Evolutionary conservation across 2,888 invertebrate species (phyloP).

Genomic region (Acronicta psi): DNA sequence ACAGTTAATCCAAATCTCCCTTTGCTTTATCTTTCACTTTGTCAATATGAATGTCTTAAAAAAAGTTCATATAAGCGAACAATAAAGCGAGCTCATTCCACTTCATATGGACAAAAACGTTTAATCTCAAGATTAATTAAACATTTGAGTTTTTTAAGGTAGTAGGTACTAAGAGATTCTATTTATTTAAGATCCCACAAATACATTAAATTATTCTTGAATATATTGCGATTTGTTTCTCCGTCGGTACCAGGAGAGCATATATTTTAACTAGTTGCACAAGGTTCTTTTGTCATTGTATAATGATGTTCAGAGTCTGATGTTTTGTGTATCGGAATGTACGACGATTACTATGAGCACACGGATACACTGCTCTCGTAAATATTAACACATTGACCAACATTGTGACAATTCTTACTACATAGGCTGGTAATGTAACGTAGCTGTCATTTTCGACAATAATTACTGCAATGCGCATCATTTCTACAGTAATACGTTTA

Average conservation of each 20-base stretch:
- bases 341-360: constrained; percentile 74
- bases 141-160: too few species aligned
- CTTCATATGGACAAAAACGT: too few species aligned
- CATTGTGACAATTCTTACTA: constrained; percentile 18
- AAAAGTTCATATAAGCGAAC: too few species aligned
- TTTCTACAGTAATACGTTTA: too few species aligned
- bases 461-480: neutral
- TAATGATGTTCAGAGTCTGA: constrained; percentile 83
- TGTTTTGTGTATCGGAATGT: constrained; percentile 85
- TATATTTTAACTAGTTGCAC: constrained; percentile 84
- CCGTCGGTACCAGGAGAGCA: constrained; percentile 72
- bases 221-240: constrained; percentile 33
- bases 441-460: neutral
- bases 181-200: too few species aligned
- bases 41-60: too few species aligned
- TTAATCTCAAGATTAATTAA: too few species aligned
- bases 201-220: neutral
- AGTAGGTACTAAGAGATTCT: too few species aligned
- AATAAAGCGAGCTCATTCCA: too few species aligned
- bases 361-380: constrained; percentile 41
- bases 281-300: constrained; percentile 88
- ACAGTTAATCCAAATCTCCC: too few species aligned
- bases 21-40: too few species aligned
- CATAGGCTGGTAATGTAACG: neutral
- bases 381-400: constrained; percentile 53